Conservation (phyloP, 2,888 invertebrate species). For the Tetramorium bicarinatum region DNA sequence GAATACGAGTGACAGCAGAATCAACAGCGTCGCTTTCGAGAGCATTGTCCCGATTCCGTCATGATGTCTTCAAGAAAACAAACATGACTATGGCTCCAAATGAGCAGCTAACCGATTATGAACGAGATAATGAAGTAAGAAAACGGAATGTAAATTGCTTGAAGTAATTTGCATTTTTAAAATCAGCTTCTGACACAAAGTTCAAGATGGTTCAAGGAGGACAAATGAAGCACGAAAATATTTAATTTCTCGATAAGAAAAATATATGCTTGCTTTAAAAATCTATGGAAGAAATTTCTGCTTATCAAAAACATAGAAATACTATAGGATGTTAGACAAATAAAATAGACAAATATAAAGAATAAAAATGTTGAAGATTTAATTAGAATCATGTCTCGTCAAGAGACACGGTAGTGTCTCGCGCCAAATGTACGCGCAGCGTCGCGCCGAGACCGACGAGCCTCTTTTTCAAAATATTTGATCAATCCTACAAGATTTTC, state of each 20-base stretch:
- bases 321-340: too few relatives aligned
- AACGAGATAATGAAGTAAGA: background rate
- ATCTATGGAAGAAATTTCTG: background rate
- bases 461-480: too few relatives aligned
- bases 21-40: background rate
- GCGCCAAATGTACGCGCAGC: too few relatives aligned
- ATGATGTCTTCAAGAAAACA: background rate
- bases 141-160: background rate
- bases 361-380: too few relatives aligned
- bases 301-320: background rate
- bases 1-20: background rate
- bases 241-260: background rate
- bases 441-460: too few relatives aligned
- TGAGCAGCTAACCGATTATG: background rate
- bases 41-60: background rate
- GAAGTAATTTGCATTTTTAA: background rate
- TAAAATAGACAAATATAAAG: too few relatives aligned
- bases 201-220: background rate
- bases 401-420: too few relatives aligned
- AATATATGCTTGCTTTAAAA: background rate
- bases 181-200: background rate
- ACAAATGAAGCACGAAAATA: conserved; percentile 15
- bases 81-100: background rate
- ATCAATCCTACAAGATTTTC: too few relatives aligned
- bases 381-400: too few relatives aligned